Evolutionary conservation across 35 echinoderm and acorn worm genomes (phyloP).

Genomic region (Holothuria glaberrima): DNA sequence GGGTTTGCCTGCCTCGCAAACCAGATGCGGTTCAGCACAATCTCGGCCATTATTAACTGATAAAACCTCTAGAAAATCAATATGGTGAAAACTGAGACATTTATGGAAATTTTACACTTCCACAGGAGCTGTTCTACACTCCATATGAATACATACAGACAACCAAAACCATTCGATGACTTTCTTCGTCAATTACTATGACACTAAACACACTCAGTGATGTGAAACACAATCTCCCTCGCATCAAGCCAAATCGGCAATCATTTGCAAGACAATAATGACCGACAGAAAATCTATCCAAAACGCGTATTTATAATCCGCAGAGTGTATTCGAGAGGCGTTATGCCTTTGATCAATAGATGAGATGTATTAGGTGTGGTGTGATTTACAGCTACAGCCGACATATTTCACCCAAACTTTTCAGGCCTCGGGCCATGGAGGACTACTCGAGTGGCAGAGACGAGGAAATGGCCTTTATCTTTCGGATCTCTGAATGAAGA

Average conservation of each 20-base stretch:
- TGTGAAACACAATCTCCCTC: slow-evolving; percentile 44
- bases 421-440: slow-evolving; percentile 48
- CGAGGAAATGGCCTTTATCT: slow-evolving; percentile 48
- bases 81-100: slow-evolving; percentile 47
- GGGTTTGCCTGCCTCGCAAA: slow-evolving; percentile 41
- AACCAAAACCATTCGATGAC: slow-evolving; percentile 52
- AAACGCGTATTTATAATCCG: slow-evolving; percentile 51
- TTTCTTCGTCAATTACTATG: slow-evolving; percentile 52
- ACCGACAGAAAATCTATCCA: slow-evolving; percentile 55
- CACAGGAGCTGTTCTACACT: slow-evolving; percentile 29
- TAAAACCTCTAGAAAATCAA: slow-evolving; percentile 53
- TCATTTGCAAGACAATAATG: slow-evolving; percentile 53
- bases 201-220: slow-evolving; percentile 46
- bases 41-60: slow-evolving; percentile 52
- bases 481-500: slow-evolving; percentile 14
- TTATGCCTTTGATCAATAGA: slow-evolving; percentile 53
- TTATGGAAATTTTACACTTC: slow-evolving; percentile 54
- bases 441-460: slow-evolving; percentile 40
- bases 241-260: slow-evolving; percentile 53
- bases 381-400: slow-evolving; percentile 46
- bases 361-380: slow-evolving; percentile 49
- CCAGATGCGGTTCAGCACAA: slow-evolving; percentile 31
- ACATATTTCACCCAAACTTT: slow-evolving; percentile 39
- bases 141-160: slow-evolving; percentile 34
- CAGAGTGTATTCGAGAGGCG: slow-evolving; percentile 43